phyloP scores from a whole-genome alignment of 1,140 invertebrate species.

The Calephelis virginiensis region DNA sequence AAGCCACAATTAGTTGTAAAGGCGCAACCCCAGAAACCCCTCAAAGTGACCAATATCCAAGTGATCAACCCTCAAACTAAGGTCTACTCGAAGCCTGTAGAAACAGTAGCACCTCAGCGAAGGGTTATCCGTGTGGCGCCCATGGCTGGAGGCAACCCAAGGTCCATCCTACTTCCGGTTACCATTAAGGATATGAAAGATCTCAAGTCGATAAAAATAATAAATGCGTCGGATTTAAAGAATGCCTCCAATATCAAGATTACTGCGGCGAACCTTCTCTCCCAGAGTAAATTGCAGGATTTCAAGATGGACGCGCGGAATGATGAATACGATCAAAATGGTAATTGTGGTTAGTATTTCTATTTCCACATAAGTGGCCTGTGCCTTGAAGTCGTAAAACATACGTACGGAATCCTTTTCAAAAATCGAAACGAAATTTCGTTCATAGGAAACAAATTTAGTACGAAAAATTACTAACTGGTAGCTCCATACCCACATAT shows the following conservation, averaged over 20 bases:
- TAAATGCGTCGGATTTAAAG: conserved; percentile 81
- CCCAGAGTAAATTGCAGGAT: conserved; percentile 69
- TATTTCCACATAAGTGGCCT: background rate
- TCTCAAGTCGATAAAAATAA: conserved; percentile 85
- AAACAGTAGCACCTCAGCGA: conserved; percentile 65
- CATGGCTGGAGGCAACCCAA: conserved; percentile 77
- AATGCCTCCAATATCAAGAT: conserved; percentile 77
- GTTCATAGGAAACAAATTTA: too few species aligned
- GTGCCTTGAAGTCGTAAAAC: background rate
- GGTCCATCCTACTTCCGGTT: conserved; percentile 84
- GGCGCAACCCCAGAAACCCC: conserved; percentile 63
- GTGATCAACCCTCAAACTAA: conserved; percentile 64
- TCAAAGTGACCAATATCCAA: conserved; percentile 68
- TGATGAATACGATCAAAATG: conserved; percentile 59
- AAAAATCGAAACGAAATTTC: too few species aligned
- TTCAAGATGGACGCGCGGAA: conserved; percentile 53
- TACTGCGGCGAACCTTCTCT: conserved; percentile 70
- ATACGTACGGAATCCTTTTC: background rate
- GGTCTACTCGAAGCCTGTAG: conserved; percentile 65
- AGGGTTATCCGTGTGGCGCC: conserved; percentile 79
- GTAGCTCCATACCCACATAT: too few species aligned
- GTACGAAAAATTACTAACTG: too few species aligned
- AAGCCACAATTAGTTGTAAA: conserved; percentile 69
- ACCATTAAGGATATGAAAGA: conserved; percentile 84
- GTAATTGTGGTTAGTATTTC: conserved; percentile 59